These are phyloP conservation scores for Hypotaenidia okinawae DNA, from an alignment of 2,797 vertebrate genomes.

Conservation along the genomic window DNA sequence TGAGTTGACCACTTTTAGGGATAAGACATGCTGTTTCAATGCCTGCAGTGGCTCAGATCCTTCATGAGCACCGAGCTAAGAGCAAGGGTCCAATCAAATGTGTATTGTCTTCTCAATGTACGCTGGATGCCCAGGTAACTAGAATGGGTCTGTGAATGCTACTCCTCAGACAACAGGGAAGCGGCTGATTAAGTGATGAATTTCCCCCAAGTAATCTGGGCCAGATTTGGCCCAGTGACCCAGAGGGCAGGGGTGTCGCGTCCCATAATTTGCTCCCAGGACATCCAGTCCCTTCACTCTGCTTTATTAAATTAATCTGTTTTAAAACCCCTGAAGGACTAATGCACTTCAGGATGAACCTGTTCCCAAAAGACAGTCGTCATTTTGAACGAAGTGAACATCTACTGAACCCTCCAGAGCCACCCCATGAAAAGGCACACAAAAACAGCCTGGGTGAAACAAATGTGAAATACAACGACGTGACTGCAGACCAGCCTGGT, in stretches of 20 bases:
- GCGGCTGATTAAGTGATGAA: background rate
- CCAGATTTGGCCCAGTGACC: slow-evolving; percentile 19
- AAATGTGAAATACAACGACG: background rate
- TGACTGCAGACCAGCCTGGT: background rate
- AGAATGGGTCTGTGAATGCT: background rate
- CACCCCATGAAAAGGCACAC: background rate
- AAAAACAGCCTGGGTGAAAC: background rate
- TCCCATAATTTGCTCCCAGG: background rate
- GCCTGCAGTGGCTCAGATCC: background rate
- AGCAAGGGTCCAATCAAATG: background rate
- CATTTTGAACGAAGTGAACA: slow-evolving; percentile 29
- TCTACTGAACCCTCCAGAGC: slow-evolving; percentile 42
- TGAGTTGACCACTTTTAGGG: background rate
- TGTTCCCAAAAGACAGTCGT: slow-evolving; percentile 29
- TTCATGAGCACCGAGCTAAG: background rate
- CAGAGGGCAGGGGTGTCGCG: background rate
- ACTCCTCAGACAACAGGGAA: background rate
- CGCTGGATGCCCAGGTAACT: background rate
- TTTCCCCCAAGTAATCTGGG: background rate
- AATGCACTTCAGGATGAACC: background rate
- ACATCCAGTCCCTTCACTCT: background rate
- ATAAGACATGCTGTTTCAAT: background rate
- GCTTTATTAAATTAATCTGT: slow-evolving; percentile 61
- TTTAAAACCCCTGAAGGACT: slow-evolving; percentile 14
- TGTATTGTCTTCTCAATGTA: background rate